Base-by-base conservation (phyloP, 2,797 vertebrate species). In the Propithecus deckenii region DNA sequence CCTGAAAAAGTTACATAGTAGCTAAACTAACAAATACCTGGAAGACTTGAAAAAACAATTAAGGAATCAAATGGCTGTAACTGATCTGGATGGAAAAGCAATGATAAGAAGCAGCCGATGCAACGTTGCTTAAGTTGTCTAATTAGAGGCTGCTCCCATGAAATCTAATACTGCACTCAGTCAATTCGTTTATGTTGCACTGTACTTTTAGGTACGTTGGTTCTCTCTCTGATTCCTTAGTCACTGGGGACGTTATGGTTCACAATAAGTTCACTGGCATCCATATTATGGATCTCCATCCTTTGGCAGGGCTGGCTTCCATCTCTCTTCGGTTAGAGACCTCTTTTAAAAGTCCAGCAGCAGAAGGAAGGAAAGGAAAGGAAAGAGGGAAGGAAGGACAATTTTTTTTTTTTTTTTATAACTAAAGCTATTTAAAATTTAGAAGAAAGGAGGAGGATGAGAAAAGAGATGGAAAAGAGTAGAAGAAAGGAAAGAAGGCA, bases 301-400 rank as follows among this genome's bases (percentile, higher is more conserved):
- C 99, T 99, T 99, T 99, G 99, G 99, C 99, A 99, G 99, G 99
- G 99, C 98, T 99, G 99, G 99, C 99, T 99, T 99, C 99, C 99
- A 99, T 98, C 98, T 99, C 98, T 99, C 99, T 98, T 98, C 99
- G 98, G 98, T 98, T 99, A 98, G 99, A 99, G 98, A 99, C 98
- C 98, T 98, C 98, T 99, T 98, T 98, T 98, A 96, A 98, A 98
- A 98, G 98, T 99, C 99, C 98, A 98, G 98, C 99, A 99, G 99
- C 98, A 97, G 96, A 97, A 97, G 95, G 91, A 50, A 95, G 98
- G 98, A 98, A 98, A 98, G 98, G 32, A 97, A 89, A 94, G 97
- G 98, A 98, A 96, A 92, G 23, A 95, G 98, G 98, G 98, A 97
- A 18, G 4, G 25, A 55, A 8, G n/a, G n/a, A 23, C n/a, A 59